A percentile compares a stretch with the other conserved stretches of the same genome.
Evolutionary conservation across 2,888 invertebrate species (phyloP).

Genomic region (Cepaea hortensis): DNA sequence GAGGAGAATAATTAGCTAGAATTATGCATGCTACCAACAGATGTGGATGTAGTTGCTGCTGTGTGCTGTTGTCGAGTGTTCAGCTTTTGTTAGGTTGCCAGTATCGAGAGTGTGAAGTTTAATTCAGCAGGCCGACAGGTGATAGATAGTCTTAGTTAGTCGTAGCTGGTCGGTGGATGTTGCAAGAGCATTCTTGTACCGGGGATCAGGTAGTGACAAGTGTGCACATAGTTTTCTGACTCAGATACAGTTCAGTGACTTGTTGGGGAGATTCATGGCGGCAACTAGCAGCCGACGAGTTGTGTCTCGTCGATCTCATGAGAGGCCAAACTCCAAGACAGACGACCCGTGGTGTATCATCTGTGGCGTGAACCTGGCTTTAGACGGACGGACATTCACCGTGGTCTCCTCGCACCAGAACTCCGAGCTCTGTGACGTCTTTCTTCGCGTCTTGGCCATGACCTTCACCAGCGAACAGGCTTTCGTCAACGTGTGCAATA

Average conservation of each 20-base stretch:
- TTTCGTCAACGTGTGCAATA: constrained; percentile 41
- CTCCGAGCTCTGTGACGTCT: constrained; percentile 33
- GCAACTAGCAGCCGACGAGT: background rate
- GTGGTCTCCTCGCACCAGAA: background rate
- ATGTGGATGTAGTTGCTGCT: too few relatives aligned
- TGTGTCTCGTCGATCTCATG: background rate
- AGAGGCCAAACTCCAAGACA: background rate
- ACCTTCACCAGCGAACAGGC: constrained; percentile 15
- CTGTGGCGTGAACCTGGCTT: constrained; percentile 35
- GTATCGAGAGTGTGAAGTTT: background rate
- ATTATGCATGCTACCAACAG: too few relatives aligned
- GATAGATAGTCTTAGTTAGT: too few relatives aligned
- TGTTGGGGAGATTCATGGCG: background rate
- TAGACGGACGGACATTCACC: constrained; percentile 25
- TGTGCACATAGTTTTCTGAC: background rate
- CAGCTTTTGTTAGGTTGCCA: too few relatives aligned
- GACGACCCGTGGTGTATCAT: constrained; percentile 43
- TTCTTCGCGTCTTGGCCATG: constrained; percentile 38
- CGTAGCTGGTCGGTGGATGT: too few relatives aligned
- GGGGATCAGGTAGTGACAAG: too few relatives aligned
- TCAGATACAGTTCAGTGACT: background rate
- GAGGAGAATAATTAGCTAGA: too few relatives aligned
- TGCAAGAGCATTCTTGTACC: too few relatives aligned
- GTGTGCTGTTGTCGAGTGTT: too few relatives aligned
- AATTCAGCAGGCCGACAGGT: background rate